phyloP scores from a whole-genome alignment of 2,113 vertebrate genomes.

The Dromiciops gliroides region DNA sequence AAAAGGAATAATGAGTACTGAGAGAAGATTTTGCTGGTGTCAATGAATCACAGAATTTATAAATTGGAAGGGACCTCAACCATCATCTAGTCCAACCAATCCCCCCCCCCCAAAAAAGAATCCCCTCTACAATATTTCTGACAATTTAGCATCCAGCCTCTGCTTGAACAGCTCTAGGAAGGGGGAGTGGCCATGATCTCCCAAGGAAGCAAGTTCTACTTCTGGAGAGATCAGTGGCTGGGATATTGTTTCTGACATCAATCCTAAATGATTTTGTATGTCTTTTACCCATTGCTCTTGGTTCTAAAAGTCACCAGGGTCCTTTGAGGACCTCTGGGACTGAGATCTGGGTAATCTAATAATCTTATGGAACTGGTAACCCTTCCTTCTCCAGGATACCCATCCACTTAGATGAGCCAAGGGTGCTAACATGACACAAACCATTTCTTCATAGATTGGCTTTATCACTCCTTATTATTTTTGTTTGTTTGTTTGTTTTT shows the following conservation, averaged over 20 bases:
- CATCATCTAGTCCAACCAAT: not conserved
- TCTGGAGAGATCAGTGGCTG: not conserved
- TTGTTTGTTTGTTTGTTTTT: slow-evolving; percentile 61
- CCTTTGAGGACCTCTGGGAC: slow-evolving; percentile 14
- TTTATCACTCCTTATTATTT: slow-evolving; percentile 71
- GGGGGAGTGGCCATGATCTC: not conserved
- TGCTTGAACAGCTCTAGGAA: not conserved
- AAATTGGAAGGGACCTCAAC: not conserved
- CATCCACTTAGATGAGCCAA: slow-evolving; percentile 61
- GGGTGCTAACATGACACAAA: slow-evolving; percentile 72
- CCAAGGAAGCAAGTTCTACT: not conserved
- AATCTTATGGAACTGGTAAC: slow-evolving; percentile 69
- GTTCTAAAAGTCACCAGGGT: not conserved
- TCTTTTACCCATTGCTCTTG: not conserved
- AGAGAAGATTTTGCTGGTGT: not conserved
- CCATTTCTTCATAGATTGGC: slow-evolving; percentile 60
- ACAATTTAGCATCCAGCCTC: not conserved
- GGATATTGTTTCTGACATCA: not conserved
- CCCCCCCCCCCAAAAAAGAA: not conserved
- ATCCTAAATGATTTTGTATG: not conserved
- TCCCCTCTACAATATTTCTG: not conserved
- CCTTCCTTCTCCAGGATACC: slow-evolving; percentile 59
- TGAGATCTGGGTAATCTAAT: slow-evolving; percentile 16
- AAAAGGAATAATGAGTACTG: not conserved
- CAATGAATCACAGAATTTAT: not conserved